These are phyloP conservation scores for Magallana ariakensis DNA, from an alignment of 1,140 invertebrate species.

Conservation along the genomic window DNA sequence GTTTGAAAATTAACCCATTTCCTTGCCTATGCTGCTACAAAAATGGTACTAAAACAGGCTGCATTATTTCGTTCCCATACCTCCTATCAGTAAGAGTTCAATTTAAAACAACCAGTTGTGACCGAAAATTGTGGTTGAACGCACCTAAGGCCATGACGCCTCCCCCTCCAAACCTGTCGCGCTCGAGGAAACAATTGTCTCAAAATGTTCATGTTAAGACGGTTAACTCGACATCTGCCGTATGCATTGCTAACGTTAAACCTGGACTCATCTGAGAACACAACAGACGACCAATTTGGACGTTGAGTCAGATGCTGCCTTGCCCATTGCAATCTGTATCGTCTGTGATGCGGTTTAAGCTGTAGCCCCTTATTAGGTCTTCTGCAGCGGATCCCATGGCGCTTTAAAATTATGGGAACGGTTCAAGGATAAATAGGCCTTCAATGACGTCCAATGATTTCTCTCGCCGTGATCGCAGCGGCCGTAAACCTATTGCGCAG, in stretches of 20 bases:
- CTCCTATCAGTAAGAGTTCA: neutral
- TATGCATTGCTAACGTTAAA: neutral
- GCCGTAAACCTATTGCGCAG: neutral
- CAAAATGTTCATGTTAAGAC: neutral
- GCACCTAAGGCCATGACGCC: neutral
- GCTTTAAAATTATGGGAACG: neutral
- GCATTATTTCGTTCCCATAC: neutral
- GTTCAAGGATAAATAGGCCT: neutral
- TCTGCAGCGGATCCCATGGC: too few relatives aligned
- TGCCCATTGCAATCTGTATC: neutral
- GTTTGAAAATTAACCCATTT: neutral
- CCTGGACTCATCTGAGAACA: neutral
- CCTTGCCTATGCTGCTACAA: neutral
- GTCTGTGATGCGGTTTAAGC: neutral
- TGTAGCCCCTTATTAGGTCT: neutral
- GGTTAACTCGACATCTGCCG: too few relatives aligned
- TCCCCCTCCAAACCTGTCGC: too few relatives aligned
- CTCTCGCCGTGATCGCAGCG: neutral
- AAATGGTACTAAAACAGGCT: neutral
- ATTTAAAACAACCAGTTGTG: too few relatives aligned
- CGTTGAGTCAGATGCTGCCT: neutral
- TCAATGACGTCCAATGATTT: neutral
- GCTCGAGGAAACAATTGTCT: neutral
- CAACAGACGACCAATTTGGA: neutral
- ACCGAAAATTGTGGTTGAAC: neutral